These are phyloP conservation scores for Chironomus riparius DNA, from an alignment of 2,888 invertebrate genomes.

Conservation along the genomic window DNA sequence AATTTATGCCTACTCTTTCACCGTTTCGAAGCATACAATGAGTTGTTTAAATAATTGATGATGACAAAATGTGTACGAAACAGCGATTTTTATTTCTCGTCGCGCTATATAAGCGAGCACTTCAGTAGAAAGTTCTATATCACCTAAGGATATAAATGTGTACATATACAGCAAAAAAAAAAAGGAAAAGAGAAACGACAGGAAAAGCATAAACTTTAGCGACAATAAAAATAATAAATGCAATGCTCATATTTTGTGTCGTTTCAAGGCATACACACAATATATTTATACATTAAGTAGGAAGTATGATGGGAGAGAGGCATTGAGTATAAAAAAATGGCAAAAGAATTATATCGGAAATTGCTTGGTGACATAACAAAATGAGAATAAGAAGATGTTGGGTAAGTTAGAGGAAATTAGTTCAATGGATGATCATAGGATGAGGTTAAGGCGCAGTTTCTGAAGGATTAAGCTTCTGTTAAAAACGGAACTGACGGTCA, in stretches of 20 bases:
- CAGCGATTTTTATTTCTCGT: not conserved
- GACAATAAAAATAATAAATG: conserved; percentile 27
- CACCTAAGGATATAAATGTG: not conserved
- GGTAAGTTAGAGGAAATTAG: too few species aligned
- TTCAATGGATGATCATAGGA: too few species aligned
- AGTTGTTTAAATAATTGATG: conserved; percentile 22
- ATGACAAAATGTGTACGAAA: conserved; percentile 16
- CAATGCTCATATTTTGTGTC: conserved; percentile 22
- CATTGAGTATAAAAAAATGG: too few species aligned
- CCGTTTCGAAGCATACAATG: not conserved
- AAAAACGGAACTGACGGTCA: too few species aligned
- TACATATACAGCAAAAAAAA: not conserved
- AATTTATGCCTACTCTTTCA: too few species aligned
- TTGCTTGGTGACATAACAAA: not conserved
- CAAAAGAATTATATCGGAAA: not conserved
- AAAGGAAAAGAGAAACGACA: not conserved
- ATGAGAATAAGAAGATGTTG: not conserved
- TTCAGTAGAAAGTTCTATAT: not conserved
- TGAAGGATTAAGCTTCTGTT: too few species aligned
- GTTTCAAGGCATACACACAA: not conserved
- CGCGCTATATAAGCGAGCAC: not conserved
- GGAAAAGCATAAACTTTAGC: conserved; percentile 23
- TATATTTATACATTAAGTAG: not conserved
- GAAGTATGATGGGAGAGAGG: not conserved
- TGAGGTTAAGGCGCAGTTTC: too few species aligned